phyloP scores from a whole-genome alignment of 1,140 invertebrate species.

The Papilio helenus region DNA sequence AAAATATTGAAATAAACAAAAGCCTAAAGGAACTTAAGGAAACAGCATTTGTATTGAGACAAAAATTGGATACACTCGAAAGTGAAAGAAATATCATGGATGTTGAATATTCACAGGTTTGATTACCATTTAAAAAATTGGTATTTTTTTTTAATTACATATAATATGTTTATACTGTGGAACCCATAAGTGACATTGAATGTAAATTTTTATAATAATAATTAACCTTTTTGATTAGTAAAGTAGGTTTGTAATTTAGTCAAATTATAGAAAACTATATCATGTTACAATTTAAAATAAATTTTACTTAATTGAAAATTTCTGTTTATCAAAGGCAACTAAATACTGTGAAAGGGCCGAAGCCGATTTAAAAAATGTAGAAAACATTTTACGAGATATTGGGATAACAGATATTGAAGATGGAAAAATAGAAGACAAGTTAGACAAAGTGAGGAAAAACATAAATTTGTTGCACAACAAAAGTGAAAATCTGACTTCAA shows the following conservation, averaged over 20 bases:
- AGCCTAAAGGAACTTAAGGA: slow-evolving; percentile 73
- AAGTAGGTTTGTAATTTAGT: no score
- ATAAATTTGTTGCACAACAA: slow-evolving; percentile 62
- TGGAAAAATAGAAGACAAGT: slow-evolving; percentile 51
- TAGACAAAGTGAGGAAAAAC: slow-evolving; percentile 67
- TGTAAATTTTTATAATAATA: no score
- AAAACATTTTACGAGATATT: slow-evolving; percentile 68
- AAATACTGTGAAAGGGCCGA: slow-evolving; percentile 66
- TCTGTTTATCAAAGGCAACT: slow-evolving; percentile 56
- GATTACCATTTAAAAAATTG: background rate
- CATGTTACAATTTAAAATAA: no score
- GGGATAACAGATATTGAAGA: slow-evolving; percentile 65
- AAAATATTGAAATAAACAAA: slow-evolving; percentile 54
- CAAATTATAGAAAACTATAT: no score
- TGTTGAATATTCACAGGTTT: slow-evolving; percentile 68
- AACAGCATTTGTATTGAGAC: slow-evolving; percentile 63
- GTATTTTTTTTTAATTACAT: no score
- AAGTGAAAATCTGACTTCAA: slow-evolving; percentile 72
- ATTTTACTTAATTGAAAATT: background rate
- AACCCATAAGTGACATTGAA: no score
- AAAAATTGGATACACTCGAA: slow-evolving; percentile 69
- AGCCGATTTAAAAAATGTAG: slow-evolving; percentile 67
- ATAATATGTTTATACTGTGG: no score
- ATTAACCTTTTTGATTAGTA: no score
- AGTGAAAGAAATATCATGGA: slow-evolving; percentile 75